A percentile compares a stretch with the other conserved stretches of the same genome.
Conservation (phyloP, 2,888 invertebrate genomes). For the Agrotis puta region DNA sequence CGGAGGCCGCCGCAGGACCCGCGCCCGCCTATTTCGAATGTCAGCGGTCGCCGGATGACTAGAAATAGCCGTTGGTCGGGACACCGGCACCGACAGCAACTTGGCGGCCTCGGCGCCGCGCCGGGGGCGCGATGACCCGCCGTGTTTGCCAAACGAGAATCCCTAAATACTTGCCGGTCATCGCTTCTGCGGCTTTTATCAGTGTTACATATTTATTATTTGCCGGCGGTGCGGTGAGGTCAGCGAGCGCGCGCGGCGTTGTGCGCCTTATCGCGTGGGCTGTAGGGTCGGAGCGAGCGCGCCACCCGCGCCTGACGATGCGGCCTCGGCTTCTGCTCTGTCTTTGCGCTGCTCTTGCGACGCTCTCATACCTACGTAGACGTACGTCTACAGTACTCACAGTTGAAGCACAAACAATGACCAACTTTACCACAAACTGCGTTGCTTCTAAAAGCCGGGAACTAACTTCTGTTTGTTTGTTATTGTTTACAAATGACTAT, state of each 20-base stretch:
- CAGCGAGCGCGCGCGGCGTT: conserved; percentile 84
- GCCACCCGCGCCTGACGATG: conserved; percentile 66
- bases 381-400: conserved; percentile 51
- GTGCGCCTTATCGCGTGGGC: conserved; percentile 87
- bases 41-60: conserved; percentile 68
- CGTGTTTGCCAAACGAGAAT: conserved; percentile 83
- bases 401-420: conserved; percentile 59
- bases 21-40: conserved; percentile 64
- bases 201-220: conserved; percentile 91
- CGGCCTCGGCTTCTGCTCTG: conserved; percentile 84
- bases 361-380: conserved; percentile 73
- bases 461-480: conserved; percentile 47
- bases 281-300: conserved; percentile 81
- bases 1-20: conserved; percentile 58
- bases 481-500: conserved; percentile 51
- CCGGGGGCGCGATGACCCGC: conserved; percentile 78
- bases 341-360: conserved; percentile 88
- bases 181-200: conserved; percentile 89
- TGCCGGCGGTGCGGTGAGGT: conserved; percentile 88
- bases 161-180: conserved; percentile 88
- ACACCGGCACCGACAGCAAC: conserved; percentile 71
- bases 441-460: conserved; percentile 41
- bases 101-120: conserved; percentile 71
- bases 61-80: conserved; percentile 77
- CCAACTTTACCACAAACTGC: conserved; percentile 47